Percentiles rank a stretch among this genome's conserved stretches.
Evolutionary conservation across 2,888 invertebrate species (phyloP).

Genomic region (Hirtodrosophila cameraria): DNA sequence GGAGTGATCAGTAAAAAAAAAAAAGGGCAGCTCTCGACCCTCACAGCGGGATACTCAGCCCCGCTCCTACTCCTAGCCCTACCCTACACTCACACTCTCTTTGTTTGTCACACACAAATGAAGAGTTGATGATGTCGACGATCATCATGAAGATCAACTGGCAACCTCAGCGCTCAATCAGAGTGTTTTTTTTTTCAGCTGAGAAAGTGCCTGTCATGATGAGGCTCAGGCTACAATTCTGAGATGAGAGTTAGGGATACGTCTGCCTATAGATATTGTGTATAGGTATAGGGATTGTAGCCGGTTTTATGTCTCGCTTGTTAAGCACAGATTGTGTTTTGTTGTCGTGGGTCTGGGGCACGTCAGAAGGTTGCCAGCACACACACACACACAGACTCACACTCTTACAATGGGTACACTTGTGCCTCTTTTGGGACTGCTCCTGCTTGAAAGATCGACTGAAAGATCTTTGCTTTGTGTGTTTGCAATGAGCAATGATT

Average conservation of each 20-base stretch:
- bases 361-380: constrained; percentile 56
- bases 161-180: constrained; percentile 66
- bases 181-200: constrained; percentile 38
- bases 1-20: not conserved
- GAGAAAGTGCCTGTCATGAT: constrained; percentile 52
- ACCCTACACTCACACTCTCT: constrained; percentile 20
- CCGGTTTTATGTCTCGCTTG: constrained; percentile 60
- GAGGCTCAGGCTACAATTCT: constrained; percentile 18
- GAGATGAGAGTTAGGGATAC: constrained; percentile 6
- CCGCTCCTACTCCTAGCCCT: not conserved
- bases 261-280: constrained; percentile 3
- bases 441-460: constrained; percentile 30
- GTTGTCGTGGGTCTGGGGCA: constrained; percentile 72
- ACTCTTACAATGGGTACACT: constrained; percentile 59
- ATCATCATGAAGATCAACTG: constrained; percentile 69
- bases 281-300: constrained; percentile 10
- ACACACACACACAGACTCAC: not conserved
- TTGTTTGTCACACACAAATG: constrained; percentile 79
- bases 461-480: constrained; percentile 14
- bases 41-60: constrained; percentile 58
- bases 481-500: constrained; percentile 75
- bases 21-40: constrained; percentile 38
- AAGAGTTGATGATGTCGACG: constrained; percentile 70
- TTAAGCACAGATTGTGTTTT: constrained; percentile 59
- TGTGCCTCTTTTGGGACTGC: constrained; percentile 48